Conservation (phyloP, 2,888 invertebrate genomes). For the Dromius quadrimaculatus region DNA sequence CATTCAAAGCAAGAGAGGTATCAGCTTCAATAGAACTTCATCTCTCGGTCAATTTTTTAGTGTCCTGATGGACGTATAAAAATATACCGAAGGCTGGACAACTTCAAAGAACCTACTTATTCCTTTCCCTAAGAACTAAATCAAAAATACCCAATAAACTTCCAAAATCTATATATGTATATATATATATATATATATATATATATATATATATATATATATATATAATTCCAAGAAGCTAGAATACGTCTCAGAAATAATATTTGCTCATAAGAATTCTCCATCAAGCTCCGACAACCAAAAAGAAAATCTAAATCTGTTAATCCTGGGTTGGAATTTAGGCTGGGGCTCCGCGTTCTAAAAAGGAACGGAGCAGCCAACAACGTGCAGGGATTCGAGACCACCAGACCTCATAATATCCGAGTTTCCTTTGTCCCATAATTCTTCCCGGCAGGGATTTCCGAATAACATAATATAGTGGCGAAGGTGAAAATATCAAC, state of each 20-base stretch:
- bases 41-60: too few species aligned
- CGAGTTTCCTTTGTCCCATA: conserved; percentile 36
- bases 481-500: conserved; percentile 43
- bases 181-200: background rate
- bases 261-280: background rate
- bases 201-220: background rate
- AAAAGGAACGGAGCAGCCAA: conserved; percentile 3
- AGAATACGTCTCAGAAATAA: background rate
- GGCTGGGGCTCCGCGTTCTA: background rate
- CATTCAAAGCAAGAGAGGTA: too few species aligned
- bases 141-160: background rate
- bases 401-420: conserved; percentile 34
- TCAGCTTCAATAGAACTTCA: too few species aligned
- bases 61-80: too few species aligned
- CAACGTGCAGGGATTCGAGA: conserved; percentile 19
- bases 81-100: too few species aligned
- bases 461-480: conserved; percentile 39
- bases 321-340: conserved; percentile 3
- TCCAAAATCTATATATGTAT: background rate
- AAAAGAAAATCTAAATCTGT: conserved; percentile 15
- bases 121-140: background rate
- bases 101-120: background rate
- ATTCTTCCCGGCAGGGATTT: conserved; percentile 33
- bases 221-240: background rate
- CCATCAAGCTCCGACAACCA: background rate